These are phyloP conservation scores for Chondrilla cf. caribensis DNA, from an alignment of 37 sponge, comb jelly and placozoan species.

Conservation along the genomic window DNA sequence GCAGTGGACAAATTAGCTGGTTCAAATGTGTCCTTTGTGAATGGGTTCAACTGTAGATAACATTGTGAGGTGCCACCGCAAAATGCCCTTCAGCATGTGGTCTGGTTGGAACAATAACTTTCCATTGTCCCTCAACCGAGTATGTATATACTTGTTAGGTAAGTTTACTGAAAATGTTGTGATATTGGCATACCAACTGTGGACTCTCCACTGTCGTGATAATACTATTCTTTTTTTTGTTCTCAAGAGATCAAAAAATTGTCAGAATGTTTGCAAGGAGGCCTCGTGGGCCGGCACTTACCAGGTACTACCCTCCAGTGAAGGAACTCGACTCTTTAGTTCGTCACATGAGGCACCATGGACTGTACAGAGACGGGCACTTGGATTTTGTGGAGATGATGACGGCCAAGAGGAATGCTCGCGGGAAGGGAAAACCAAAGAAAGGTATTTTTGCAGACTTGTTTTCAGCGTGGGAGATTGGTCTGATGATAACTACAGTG, in stretches of 20 bases:
- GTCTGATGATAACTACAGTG: too few relatives aligned
- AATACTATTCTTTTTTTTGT: not conserved
- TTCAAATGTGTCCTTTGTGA: too few relatives aligned
- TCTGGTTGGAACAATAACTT: too few relatives aligned
- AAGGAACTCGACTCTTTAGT: constrained; percentile 47
- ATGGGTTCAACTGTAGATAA: too few relatives aligned
- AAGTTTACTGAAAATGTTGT: too few relatives aligned
- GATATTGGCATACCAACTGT: too few relatives aligned
- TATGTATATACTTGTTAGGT: too few relatives aligned
- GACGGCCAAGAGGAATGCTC: constrained; percentile 40
- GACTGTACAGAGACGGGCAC: constrained; percentile 80
- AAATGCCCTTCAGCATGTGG: too few relatives aligned
- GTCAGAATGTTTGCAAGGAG: constrained; percentile 50
- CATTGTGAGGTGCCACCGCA: too few relatives aligned
- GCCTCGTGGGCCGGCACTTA: constrained; percentile 45
- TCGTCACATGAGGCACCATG: constrained; percentile 45
- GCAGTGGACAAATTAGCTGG: too few relatives aligned
- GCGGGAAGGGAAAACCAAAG: constrained; percentile 70
- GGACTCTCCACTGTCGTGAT: too few relatives aligned
- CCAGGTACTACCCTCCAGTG: constrained; percentile 72
- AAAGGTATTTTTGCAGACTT: constrained; percentile 49
- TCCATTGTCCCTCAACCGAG: too few relatives aligned
- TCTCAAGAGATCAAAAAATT: constrained; percentile 57
- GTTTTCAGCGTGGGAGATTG: not conserved
- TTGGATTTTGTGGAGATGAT: constrained; percentile 64